Evolutionary conservation across 2,888 invertebrate genomes (phyloP).

Genomic region (Hecatera dysodea): DNA sequence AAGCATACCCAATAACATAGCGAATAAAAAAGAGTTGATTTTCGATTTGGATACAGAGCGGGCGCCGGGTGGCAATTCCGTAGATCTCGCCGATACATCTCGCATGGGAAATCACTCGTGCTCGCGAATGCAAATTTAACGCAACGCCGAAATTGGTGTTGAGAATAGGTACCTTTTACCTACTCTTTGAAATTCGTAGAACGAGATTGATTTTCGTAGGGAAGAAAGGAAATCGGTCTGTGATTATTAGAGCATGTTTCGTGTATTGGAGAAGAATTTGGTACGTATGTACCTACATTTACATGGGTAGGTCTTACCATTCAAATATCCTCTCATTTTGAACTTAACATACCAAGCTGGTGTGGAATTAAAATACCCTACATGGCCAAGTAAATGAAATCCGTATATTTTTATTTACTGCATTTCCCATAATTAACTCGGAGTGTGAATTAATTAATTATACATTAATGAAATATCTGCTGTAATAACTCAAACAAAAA

Average conservation of each 20-base stretch:
- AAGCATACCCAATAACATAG: constrained; percentile 72
- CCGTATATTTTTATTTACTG: constrained; percentile 9
- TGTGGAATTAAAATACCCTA: not conserved
- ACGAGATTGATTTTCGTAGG: constrained; percentile 42
- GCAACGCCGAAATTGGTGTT: constrained; percentile 56
- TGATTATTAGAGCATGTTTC: constrained; percentile 6
- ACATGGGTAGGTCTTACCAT: too few relatives aligned
- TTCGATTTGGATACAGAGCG: constrained; percentile 84
- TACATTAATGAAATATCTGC: constrained; percentile 43
- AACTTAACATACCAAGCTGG: not conserved
- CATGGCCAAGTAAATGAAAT: constrained; percentile 9
- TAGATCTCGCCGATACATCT: constrained; percentile 77
- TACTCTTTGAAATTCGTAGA: constrained; percentile 16
- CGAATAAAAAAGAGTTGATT: constrained; percentile 86
- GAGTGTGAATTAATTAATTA: constrained; percentile 62
- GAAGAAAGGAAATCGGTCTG: constrained; percentile 13
- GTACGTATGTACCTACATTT: not conserved
- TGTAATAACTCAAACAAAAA: constrained; percentile 41
- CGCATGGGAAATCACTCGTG: constrained; percentile 82
- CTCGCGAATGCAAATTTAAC: constrained; percentile 83
- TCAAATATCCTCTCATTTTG: not conserved
- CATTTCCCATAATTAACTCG: constrained; percentile 47
- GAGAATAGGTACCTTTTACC: constrained; percentile 48
- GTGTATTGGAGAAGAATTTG: not conserved
- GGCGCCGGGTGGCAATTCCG: constrained; percentile 80